Base-by-base conservation (phyloP, 2,113 vertebrate species). In the Anser cygnoides region DNA sequence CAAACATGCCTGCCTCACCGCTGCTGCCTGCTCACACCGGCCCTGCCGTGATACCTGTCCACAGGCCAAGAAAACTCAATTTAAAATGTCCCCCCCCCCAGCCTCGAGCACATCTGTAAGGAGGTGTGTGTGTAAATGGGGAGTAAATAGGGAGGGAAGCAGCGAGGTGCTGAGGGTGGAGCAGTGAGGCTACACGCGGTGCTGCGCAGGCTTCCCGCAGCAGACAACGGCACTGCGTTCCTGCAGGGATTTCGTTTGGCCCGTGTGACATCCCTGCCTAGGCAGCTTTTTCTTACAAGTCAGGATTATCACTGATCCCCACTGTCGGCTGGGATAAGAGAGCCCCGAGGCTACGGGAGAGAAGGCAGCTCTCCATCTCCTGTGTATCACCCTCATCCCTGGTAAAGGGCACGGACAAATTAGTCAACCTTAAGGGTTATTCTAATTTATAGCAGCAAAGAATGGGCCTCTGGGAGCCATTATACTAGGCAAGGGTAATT, bases 321-420 rank as follows among this genome's bases (percentile, higher is more conserved):
- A 9, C 49, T 59, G 62, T 59, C 37, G 57, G 46, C 83, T 94
- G 62, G 41, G 80, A 46, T 84, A 37, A 72, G 70, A 78, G 73
- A 82, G 66, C 86, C 90, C 76, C 3, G 57, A 75, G 86, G 95
- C 72, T 13, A 17, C 0, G 65, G 77, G 26, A 83, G 55, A 87
- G 74, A 76, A 66, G 74, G 86, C 89, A 92, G 86, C 58, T 85
- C 71, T 79, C 58, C 41, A 72, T 44, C 72, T 93, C 80, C 58
- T 29, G 50, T 1, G 0, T 66, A 70, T 90, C 90, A 89, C 54
- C 43, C 88, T 92, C 61, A 86, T 68, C 33, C 39, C 61, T 33
- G 41, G 84, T 25, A 93, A 95, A 97, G 94, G 89, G 87, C 95
- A 96, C 4, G 71, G 87, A 82, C 80, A 92, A 95, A 97, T 97